These are phyloP conservation scores for Chondrosia reniformis DNA, from an alignment of 37 sponge, comb jelly and placozoan genomes.

Conservation along the genomic window DNA sequence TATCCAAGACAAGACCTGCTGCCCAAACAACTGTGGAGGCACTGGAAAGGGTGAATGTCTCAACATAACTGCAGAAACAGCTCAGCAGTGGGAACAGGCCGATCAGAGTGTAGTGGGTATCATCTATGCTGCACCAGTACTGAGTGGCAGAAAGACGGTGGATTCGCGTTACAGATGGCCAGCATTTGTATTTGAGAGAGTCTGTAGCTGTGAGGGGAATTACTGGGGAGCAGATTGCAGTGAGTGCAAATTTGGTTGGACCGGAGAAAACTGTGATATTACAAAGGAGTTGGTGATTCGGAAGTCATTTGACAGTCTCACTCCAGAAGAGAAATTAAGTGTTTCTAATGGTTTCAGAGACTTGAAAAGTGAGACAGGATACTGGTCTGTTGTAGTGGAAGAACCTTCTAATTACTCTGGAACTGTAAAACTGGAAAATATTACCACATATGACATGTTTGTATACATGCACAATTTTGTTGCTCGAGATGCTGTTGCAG, in stretches of 20 bases:
- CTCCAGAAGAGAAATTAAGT: slow-evolving; percentile 14
- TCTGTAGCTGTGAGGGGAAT: slow-evolving; percentile 22
- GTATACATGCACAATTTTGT: not conserved
- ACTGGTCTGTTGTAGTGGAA: slow-evolving; percentile 4
- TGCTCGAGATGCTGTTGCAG: not conserved
- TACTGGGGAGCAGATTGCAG: slow-evolving; percentile 30
- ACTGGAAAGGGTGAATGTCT: not conserved
- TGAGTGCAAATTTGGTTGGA: slow-evolving; percentile 37
- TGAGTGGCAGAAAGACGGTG: not conserved
- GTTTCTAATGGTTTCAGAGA: not conserved
- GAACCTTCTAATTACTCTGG: not conserved
- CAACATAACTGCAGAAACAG: not conserved
- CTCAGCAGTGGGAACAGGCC: not conserved
- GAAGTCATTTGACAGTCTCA: slow-evolving; percentile 3
- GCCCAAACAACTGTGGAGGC: slow-evolving; percentile 17
- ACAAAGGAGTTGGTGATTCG: not conserved
- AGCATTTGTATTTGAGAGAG: slow-evolving; percentile 23
- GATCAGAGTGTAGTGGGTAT: not conserved
- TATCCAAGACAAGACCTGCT: not conserved
- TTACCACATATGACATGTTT: slow-evolving; percentile 28
- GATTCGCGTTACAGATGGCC: slow-evolving; percentile 39
- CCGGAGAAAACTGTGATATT: not conserved
- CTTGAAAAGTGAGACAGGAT: not conserved
- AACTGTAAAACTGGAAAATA: not conserved
- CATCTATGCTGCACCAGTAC: not conserved